phyloP scores from a whole-genome alignment of 2,113 vertebrate species.

The Spea bombifrons region DNA sequence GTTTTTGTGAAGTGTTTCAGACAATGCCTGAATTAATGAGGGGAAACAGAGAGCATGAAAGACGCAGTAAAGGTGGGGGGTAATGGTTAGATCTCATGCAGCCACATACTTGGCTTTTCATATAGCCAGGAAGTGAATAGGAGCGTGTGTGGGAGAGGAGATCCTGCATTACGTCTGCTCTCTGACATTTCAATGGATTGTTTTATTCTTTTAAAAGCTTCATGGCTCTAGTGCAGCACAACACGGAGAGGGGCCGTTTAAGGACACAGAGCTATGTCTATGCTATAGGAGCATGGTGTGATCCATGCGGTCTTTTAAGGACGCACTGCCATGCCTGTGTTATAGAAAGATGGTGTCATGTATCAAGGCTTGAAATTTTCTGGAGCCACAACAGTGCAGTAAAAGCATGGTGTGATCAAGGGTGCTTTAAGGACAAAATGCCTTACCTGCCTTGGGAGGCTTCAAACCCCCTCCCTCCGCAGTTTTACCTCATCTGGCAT shows the following conservation, averaged over 20 bases:
- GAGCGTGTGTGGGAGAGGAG: slow-evolving; percentile 28
- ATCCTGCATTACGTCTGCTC: slow-evolving; percentile 42
- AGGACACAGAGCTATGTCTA: slow-evolving; percentile 34
- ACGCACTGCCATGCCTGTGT: slow-evolving; percentile 24
- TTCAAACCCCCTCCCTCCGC: neutral
- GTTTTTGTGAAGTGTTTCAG: neutral
- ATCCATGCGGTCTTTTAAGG: slow-evolving; percentile 39
- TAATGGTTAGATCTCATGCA: neutral
- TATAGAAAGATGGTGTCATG: slow-evolving; percentile 25
- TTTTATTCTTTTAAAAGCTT: slow-evolving; percentile 46
- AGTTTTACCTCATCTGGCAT: neutral
- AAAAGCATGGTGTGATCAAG: neutral
- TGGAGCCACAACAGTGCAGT: neutral
- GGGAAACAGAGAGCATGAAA: neutral
- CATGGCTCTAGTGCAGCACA: slow-evolving; percentile 19
- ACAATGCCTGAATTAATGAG: neutral
- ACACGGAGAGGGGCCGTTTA: slow-evolving; percentile 34
- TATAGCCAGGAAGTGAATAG: slow-evolving; percentile 33
- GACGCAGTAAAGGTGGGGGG: neutral
- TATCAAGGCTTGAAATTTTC: slow-evolving; percentile 11
- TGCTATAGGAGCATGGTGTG: slow-evolving; percentile 31
- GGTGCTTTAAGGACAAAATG: neutral
- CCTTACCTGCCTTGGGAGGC: neutral
- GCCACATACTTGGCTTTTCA: slow-evolving; percentile 20
- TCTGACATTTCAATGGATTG: slow-evolving; percentile 45